Evolutionary conservation across 1,140 invertebrate species (phyloP).

Genomic region (Pachypsylla venusta): DNA sequence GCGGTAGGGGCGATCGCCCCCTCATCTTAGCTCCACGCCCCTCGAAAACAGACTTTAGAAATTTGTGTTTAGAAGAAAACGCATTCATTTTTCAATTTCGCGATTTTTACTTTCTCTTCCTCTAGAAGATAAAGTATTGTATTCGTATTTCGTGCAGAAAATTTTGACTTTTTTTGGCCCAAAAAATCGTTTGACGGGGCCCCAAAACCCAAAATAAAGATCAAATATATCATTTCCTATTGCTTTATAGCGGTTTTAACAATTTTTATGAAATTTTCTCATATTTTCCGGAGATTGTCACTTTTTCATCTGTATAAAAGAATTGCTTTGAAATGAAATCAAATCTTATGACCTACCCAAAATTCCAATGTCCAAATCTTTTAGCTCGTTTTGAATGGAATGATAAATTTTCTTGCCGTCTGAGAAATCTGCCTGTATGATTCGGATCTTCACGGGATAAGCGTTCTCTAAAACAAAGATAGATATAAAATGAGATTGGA

Average conservation of each 20-base stretch:
- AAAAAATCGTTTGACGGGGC: no score
- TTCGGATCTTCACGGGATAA: slow-evolving; percentile 51
- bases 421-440: slow-evolving; percentile 64
- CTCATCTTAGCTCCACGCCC: no score
- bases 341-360: slow-evolving; percentile 49
- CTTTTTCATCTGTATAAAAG: background rate
- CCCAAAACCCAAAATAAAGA: no score
- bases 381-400: slow-evolving; percentile 47
- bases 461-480: slow-evolving; percentile 37
- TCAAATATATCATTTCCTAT: background rate
- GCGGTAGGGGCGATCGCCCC: no score
- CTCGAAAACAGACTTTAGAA: no score
- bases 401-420: slow-evolving; percentile 50
- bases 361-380: slow-evolving; percentile 60
- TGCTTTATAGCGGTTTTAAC: background rate
- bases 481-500: background rate
- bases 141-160: no score
- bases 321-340: background rate
- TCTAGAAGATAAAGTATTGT: no score
- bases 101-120: background rate
- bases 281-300: background rate
- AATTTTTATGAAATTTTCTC: background rate
- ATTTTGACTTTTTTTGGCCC: no score
- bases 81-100: background rate
- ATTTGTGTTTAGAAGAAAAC: no score